phyloP scores from a whole-genome alignment of 2,797 vertebrate genomes.

The Leptatherina wallacei region DNA sequence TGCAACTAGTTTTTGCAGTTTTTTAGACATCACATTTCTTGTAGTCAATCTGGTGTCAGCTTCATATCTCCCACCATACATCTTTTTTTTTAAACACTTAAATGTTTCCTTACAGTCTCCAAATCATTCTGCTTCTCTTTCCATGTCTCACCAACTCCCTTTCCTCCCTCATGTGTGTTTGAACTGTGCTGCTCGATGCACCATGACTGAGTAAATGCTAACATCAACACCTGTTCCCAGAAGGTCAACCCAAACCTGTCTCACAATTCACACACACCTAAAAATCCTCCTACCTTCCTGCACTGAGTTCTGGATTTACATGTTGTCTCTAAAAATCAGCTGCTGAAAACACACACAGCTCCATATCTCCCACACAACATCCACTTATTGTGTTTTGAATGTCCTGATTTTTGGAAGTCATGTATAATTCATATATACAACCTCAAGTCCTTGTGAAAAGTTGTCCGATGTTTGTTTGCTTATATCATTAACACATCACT shows the following conservation, averaged over 20 bases:
- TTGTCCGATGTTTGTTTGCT: conserved; percentile 69
- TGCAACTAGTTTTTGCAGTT: not conserved
- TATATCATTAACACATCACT: conserved; percentile 65
- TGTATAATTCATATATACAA: conserved; percentile 64
- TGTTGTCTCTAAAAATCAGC: conserved; percentile 23
- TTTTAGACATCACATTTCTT: not conserved
- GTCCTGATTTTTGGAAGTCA: conserved; percentile 45
- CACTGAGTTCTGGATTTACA: conserved; percentile 9
- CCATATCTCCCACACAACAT: conserved; percentile 48
- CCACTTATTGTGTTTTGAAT: conserved; percentile 56
- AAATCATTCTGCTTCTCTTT: not conserved
- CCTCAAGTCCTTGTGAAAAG: conserved; percentile 45
- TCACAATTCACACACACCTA: conserved; percentile 31
- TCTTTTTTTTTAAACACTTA: too few relatives aligned
- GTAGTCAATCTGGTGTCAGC: not conserved
- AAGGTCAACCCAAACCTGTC: conserved; percentile 67
- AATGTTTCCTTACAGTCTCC: not conserved
- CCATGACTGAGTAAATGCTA: conserved; percentile 74
- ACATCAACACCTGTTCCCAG: conserved; percentile 77
- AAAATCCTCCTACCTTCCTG: conserved; percentile 12
- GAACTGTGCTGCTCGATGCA: conserved; percentile 68
- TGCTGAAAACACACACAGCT: conserved; percentile 24
- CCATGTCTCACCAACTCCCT: not conserved
- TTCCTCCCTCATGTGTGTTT: conserved; percentile 57
- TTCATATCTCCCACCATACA: not conserved